Base-by-base conservation (phyloP, 2,113 vertebrate genomes). In the Zingel zingel region DNA sequence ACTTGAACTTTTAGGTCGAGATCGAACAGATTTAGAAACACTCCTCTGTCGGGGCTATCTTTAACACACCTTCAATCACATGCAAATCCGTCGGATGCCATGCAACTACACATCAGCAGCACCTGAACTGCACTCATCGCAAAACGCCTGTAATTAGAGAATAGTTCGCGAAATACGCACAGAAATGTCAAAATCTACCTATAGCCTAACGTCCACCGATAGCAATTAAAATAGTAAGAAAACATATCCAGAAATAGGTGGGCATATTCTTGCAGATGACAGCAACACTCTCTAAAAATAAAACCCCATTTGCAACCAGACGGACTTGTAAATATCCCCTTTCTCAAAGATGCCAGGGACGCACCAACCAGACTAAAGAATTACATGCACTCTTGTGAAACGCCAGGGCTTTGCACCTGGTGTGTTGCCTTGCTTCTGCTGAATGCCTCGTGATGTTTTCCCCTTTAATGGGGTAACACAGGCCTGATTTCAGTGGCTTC, bases 331-430 rank as follows among this genome's bases (percentile, higher is more conserved):
- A 94, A 91, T 86, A 91, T 89, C 90, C 80, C 79, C 59, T 90
- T 88, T 74, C 79, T 76, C 77, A 72, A 30, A 69, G 71, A 88
- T 86, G 74, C 82, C 86, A 76, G 77, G 61, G 70, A 90, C 27
- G 53, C 82, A 69, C 54, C 64, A 57, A 65, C 58, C 59, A 70
- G 72, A 10, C 74, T 27, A 5, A 62, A 83, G 77, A 86, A 82
- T 61, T 10, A 51, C 81, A 77, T 33, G 68, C 77, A 65, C 66
- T 82, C 75, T 82, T 53, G 82, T 83, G 81, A 88, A 91, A 88
- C 50, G 45, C 71, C 68, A 16, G 71, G 83, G 88, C 79, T 92
- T 93, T 93, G 86, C 91, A 91, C 92, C 90, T 93, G 90, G 90
- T 86, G 86, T 74, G 82, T 85, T 80, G 79, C 54, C 72, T 51